Conservation (phyloP, 2,888 invertebrate species). For the Rhyacophila evoluta region DNA sequence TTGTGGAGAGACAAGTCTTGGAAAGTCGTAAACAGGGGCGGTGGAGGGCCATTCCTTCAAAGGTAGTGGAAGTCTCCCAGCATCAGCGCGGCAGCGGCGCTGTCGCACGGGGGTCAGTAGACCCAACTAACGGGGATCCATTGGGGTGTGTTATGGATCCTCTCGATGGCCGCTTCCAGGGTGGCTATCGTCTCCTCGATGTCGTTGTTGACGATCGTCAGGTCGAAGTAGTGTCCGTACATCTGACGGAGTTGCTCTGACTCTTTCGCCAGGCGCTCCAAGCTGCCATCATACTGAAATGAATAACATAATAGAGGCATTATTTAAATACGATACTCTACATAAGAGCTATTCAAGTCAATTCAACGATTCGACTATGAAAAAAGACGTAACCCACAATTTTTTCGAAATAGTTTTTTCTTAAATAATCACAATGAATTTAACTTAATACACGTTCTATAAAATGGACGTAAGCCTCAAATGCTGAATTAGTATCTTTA, state of each 20-base stretch:
- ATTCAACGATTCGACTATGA: no score
- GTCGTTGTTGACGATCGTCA: slow-evolving; percentile 98
- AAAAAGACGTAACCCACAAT: no score
- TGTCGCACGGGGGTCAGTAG: slow-evolving; percentile 78
- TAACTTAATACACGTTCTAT: no score
- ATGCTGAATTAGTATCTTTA: no score
- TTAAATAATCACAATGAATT: no score
- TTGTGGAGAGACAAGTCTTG: neutral
- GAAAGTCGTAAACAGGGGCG: neutral
- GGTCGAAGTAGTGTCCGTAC: slow-evolving; percentile 98
- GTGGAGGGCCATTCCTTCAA: slow-evolving; percentile 31
- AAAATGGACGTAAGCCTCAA: no score
- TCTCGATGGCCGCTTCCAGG: slow-evolving; percentile 90
- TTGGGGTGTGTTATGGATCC: slow-evolving; percentile 91
- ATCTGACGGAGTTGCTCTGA: slow-evolving; percentile 96
- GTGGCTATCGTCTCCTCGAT: slow-evolving; percentile 98
- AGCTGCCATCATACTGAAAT: slow-evolving; percentile 96
- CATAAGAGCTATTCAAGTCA: no score
- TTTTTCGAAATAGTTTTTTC: no score
- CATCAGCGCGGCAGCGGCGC: slow-evolving; percentile 54
- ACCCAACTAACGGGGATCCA: slow-evolving; percentile 99
- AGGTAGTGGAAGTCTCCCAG: slow-evolving; percentile 55
- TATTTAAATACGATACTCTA: no score
- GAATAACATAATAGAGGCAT: no score
- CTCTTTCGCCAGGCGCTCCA: slow-evolving; percentile 95